Base-by-base conservation (phyloP, 2,113 vertebrate genomes). In the Xenopus borealis region DNA sequence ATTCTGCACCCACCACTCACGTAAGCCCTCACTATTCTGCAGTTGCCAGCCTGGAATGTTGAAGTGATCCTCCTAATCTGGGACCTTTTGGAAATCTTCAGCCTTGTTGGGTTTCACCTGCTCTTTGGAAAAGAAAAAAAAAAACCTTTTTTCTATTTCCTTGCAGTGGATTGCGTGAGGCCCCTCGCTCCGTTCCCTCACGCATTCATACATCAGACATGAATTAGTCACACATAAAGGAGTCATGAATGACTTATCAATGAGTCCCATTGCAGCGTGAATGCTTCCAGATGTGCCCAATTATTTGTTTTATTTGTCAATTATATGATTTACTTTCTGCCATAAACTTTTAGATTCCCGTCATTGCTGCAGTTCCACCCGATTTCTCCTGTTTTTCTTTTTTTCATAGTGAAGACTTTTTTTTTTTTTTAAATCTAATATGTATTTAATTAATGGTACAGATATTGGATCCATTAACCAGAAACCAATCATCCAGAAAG, bases 311-410 rank as follows among this genome's bases (percentile, higher is more conserved):
- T 67, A 62, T 69, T 75, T 75, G 63, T 62, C 66, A 75, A 75
- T 75, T 62, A 75, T 52, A 52, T 75, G 69, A 75, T 75, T 75
- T 69, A 66, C 66, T 69, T 75, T 67, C 73, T 69, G 73, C 46
- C 66, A 75, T 69, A 75, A 75, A 67, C 44, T 69, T 50, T 69
- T 69, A 30, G 44, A 69, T 59, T 62, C 23, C 40, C 30, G 12
- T 50, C 66, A 69, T 69, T 44, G 10, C 45, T 61, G 57, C 44
- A 53, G 52, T 62, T 46, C 40, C 12, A 16, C 12, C 20, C 62
- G 17, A 3, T 50, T 66, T 12, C 33, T 40, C 6, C 33, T 40
- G 33, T 6, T 9, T 40, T 40, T 40, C 8, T 40, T 40, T 40
- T 9, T 40, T 40, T 40, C 5, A 40, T 40, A 40, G 5, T 40